Conservation (phyloP, 2,888 invertebrate species). For the Cataglyphis livida region DNA sequence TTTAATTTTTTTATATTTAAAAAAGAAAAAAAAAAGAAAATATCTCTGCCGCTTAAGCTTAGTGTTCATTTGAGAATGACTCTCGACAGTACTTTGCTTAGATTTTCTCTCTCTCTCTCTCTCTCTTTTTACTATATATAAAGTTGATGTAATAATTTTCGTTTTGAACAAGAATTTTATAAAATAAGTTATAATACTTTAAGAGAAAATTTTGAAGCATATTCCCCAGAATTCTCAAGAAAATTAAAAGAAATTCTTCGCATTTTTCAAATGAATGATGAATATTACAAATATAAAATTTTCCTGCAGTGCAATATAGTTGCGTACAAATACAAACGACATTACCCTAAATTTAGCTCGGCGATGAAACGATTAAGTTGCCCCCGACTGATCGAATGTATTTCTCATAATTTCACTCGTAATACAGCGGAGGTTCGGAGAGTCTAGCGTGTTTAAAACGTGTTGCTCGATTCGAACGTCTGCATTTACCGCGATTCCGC, state of each 20-base stretch:
- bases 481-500: slow-evolving; percentile 24
- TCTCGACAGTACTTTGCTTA: not conserved
- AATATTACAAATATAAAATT: slow-evolving; percentile 10
- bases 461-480: slow-evolving; percentile 2
- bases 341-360: not conserved
- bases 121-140: not conserved
- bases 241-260: not conserved
- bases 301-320: not conserved
- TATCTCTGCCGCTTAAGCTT: not conserved
- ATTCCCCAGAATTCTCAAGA: not conserved
- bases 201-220: not conserved
- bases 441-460: slow-evolving; percentile 19
- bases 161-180: not conserved
- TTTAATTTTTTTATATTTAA: not conserved
- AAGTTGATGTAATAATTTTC: not conserved
- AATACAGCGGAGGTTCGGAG: not conserved
- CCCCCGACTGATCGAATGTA: slow-evolving; percentile 15
- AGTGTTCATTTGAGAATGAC: not conserved
- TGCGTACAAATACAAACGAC: not conserved
- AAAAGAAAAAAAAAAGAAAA: not conserved
- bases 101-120: not conserved
- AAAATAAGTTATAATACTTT: not conserved
- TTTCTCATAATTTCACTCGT: slow-evolving; percentile 32
- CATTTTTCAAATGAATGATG: not conserved
- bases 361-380: slow-evolving; percentile 30